Evolutionary conservation across 2,797 vertebrate species (phyloP).

Genomic region (Neosilurus hyrtlii): DNA sequence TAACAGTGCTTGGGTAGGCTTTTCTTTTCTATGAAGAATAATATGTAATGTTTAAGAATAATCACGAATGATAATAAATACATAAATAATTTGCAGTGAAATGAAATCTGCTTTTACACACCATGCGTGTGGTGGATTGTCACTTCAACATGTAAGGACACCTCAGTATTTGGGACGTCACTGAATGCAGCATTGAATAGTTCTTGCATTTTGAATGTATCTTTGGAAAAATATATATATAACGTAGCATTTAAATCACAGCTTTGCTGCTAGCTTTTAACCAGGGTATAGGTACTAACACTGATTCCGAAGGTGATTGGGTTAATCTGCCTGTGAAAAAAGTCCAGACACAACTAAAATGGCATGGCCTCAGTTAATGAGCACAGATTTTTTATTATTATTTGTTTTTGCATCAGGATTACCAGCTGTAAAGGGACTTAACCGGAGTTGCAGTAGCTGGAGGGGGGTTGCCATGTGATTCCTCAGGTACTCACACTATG

Average conservation of each 20-base stretch:
- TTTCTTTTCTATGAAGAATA: neutral
- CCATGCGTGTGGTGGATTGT: constrained; percentile 7
- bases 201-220: constrained; percentile 46
- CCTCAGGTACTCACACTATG: constrained; percentile 67
- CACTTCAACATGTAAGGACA: neutral
- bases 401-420: constrained; percentile 11
- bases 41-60: neutral
- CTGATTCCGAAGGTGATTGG: constrained; percentile 30
- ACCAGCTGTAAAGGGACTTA: constrained; percentile 44
- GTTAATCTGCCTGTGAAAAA: constrained; percentile 22
- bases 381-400: constrained; percentile 39
- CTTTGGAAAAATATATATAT: constrained; percentile 3
- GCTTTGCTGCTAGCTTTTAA: constrained; percentile 39
- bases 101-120: constrained; percentile 1
- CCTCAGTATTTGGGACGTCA: neutral
- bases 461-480: constrained; percentile 58
- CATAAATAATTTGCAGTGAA: constrained; percentile 18
- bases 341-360: neutral
- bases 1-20: neutral
- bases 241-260: constrained; percentile 44
- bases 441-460: constrained; percentile 47
- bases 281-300: constrained; percentile 16
- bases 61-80: neutral
- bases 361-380: constrained; percentile 41
- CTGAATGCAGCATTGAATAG: neutral